Evolutionary conservation across 2,797 vertebrate genomes (phyloP), one percentile per base, ranked within the genome.

Genomic region (Pteropus rufus): DNA sequence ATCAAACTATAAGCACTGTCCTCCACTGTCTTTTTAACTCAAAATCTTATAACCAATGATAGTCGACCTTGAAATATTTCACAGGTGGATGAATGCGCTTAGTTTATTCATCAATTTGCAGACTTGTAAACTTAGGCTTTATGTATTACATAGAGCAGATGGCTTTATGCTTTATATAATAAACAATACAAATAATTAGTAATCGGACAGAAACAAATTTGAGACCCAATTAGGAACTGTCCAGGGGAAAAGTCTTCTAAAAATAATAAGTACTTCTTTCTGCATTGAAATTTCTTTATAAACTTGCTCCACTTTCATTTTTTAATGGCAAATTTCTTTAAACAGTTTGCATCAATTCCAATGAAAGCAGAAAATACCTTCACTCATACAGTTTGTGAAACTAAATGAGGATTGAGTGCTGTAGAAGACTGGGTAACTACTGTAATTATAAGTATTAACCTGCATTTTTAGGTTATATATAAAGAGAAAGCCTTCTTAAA

Each of bases 1-100:
- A 98, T 97, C 97, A 97, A 98, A 98, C 93, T 97, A 16, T 97
- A 98, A 97, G 94, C 97, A 98, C 97, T 98, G 98, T 98, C 97
- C 98, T 89, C 96, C 97, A 98, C 97, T 97, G 97, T 98, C 98
- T 98, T 98, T 98, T 98, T 96, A 98, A 98, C 97, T 97, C 97
- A 97, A 98, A 98, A 98, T 98, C 98, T 98, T 97, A 88, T 95
- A 97, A 89, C 94, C 96, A 98, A 94, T 97, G 97, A 98, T 96
- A 84, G 94, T 84, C 94, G 86, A 98, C 98, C 98, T 98, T 98
- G 98, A 98, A 98, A 97, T 98, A 97, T 95, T 98, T 98, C 98
- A 98, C 98, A 98, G 98, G 97, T 97, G 97, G 97, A 97, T 98
- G 97, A 96, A 97, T 95, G 97, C 79, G 44, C 96, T 97, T 98